Evolutionary conservation across 1,140 invertebrate species (phyloP), one percentile per base, ranked within the genome.

Genomic region (Drosophila equinoxialis): DNA sequence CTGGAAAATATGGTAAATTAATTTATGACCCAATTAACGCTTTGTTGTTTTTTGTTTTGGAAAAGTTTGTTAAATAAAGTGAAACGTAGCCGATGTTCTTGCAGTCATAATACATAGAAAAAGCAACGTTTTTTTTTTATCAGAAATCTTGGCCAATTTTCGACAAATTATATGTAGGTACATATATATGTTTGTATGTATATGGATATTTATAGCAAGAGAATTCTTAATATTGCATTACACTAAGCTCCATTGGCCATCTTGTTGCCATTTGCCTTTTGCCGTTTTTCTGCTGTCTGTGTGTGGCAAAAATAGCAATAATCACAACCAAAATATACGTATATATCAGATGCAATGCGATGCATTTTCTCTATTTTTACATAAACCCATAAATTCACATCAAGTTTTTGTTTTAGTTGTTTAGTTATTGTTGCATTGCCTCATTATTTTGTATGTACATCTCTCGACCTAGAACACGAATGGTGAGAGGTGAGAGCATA

Each of bases 21-120:
- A 87, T 87, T 87, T 87, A 87, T 89, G 79, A 89, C 80, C 83
- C 84, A 87, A 87, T 87, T 87, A 87, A 80, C 79, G 79, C 73
- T 68, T 67, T 67, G 69, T 71, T 30, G 6, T 30, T 26, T 26
- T 26, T 5, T 30, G 0, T 71, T 79, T 11, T 23, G 45, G 80
- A 82, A 75, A 75, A 76, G 75, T 71, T 51, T 51, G 45, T 51
- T 51, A 51, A 51, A 51, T 51, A 48, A 51, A 10, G 10, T 11
- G 20, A 51, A 51, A 51, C 45, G 17, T 23, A 51, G 8, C 45
- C 45, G 17, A 8, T 10, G 41, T n/a, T 26, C 2, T 35, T 63
- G 61, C 65, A 35, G 62, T 58, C 60, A 62, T 55, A 71, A 73
- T 68, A 87, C 72, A 87, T 68, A 73, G 71, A 17, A 20, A 62